phyloP scores from a whole-genome alignment of 2,888 invertebrate genomes.

The Drosophila mimica region DNA sequence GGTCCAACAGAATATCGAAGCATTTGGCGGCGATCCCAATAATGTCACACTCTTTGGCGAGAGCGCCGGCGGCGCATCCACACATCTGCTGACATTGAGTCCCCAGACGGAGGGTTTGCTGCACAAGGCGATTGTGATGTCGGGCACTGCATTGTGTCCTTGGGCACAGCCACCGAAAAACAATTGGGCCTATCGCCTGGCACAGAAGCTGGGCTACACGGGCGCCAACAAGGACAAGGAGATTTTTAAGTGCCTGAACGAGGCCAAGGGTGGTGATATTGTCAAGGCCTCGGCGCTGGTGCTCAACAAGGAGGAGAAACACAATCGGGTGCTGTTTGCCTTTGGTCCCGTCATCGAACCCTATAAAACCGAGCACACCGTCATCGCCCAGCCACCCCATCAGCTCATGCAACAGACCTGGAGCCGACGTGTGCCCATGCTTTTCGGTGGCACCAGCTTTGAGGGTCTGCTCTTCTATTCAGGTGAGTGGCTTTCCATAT shows the following conservation, averaged over 20 bases:
- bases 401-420: conserved; percentile 77
- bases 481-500: conserved; percentile 57
- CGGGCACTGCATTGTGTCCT: conserved; percentile 79
- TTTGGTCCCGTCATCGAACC: conserved; percentile 84
- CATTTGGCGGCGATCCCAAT: conserved; percentile 86
- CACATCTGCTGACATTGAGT: conserved; percentile 85
- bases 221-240: conserved; percentile 80
- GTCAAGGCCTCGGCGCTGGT: conserved; percentile 72
- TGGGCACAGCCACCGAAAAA: conserved; percentile 78
- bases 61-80: conserved; percentile 86
- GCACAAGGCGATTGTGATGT: conserved; percentile 83
- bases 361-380: conserved; percentile 79
- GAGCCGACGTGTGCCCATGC: conserved; percentile 82
- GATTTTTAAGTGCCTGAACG: conserved; percentile 79
- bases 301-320: conserved; percentile 80
- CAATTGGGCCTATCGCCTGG: conserved; percentile 78
- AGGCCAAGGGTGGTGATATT: conserved; percentile 73
- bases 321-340: conserved; percentile 74
- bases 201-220: conserved; percentile 78
- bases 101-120: conserved; percentile 84
- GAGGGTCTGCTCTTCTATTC: conserved; percentile 83
- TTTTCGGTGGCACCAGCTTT: conserved; percentile 83
- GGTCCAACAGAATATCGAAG: conserved; percentile 85
- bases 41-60: conserved; percentile 86
- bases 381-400: conserved; percentile 72